Evolutionary conservation across 92 coral and sea anemone genomes (phyloP).

Genomic region (Porites rus): DNA sequence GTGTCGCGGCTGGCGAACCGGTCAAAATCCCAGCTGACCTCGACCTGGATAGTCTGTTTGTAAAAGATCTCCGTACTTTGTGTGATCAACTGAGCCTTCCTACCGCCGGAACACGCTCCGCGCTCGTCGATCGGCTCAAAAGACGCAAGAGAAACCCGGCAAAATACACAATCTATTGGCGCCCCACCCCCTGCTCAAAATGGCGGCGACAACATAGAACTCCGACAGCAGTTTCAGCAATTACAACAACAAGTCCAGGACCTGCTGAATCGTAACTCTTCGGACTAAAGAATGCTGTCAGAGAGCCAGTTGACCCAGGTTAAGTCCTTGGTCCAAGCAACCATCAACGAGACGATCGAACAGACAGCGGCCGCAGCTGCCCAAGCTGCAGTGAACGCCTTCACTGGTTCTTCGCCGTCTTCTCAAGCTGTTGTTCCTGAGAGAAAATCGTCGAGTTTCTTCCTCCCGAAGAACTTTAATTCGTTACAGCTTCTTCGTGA

Average conservation of each 20-base stretch:
- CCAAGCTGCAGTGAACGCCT: background rate
- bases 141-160: background rate
- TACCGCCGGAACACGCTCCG: slow-evolving; percentile 13
- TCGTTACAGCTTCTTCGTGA: slow-evolving; percentile 18
- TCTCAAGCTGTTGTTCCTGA: background rate
- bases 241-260: slow-evolving; percentile 18
- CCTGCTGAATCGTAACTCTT: background rate
- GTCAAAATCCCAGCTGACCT: slow-evolving; percentile 29
- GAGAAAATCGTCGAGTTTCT: background rate
- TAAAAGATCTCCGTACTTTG: slow-evolving; percentile 16
- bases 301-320: slow-evolving; percentile 36
- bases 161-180: background rate
- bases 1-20: slow-evolving; percentile 2
- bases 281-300: slow-evolving; percentile 14
- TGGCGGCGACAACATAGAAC: slow-evolving; percentile 24
- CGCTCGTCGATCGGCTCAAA: background rate
- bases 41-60: slow-evolving; percentile 18
- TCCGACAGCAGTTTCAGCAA: slow-evolving; percentile 6
- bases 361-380: background rate
- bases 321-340: slow-evolving; percentile 19
- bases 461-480: slow-evolving; percentile 58
- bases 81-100: slow-evolving; percentile 5
- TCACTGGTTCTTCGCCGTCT: background rate
- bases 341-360: slow-evolving; percentile 22
- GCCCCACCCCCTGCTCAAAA: background rate